Conservation (phyloP, 2,113 vertebrate species). For the Dipodomys merriami region DNA sequence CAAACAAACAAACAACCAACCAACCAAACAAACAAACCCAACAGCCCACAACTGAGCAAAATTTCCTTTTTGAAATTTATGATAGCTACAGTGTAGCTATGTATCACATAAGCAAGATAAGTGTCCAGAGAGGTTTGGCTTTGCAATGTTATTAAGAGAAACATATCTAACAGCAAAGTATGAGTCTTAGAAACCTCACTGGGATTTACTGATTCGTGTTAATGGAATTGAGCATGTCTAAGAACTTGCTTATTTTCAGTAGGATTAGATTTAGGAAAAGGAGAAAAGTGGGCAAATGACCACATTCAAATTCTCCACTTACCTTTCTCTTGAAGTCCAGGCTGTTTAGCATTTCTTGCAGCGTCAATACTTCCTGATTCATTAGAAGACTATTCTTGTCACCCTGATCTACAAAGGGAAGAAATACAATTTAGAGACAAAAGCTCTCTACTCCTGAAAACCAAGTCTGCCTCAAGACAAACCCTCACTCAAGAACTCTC, state of each 20-base stretch:
- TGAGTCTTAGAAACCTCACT: not conserved
- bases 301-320: constrained; percentile 47
- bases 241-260: not conserved
- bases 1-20: not conserved
- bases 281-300: not conserved
- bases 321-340: constrained; percentile 98
- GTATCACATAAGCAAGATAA: not conserved
- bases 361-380: constrained; percentile 93
- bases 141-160: not conserved
- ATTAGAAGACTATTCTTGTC: constrained; percentile 91
- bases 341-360: constrained; percentile 97
- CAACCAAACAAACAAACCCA: not conserved
- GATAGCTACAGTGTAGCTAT: not conserved
- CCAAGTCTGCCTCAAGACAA: not conserved
- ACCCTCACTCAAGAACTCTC: not conserved
- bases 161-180: not conserved
- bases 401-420: constrained; percentile 86
- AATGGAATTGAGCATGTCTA: constrained; percentile 3
- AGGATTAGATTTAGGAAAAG: not conserved
- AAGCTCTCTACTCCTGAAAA: not conserved
- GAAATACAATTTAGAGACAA: not conserved
- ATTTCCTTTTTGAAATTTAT: not conserved
- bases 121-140: not conserved
- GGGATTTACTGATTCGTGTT: not conserved
- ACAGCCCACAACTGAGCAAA: not conserved